These are phyloP conservation scores for Eolophus roseicapilla DNA, from an alignment of 2,113 vertebrate species.

Conservation along the genomic window DNA sequence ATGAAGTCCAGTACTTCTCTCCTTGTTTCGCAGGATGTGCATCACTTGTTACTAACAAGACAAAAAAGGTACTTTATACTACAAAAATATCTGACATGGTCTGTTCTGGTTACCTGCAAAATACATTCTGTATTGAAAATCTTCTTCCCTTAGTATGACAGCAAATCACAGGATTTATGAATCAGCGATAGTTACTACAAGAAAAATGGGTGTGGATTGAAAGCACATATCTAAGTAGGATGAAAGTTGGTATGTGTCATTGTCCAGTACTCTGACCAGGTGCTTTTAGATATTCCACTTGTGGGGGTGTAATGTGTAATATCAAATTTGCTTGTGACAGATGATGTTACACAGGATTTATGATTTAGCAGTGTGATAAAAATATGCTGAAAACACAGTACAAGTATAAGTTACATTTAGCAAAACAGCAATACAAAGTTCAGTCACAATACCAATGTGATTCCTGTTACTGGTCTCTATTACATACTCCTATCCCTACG, in stretches of 20 bases:
- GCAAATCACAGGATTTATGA: not conserved
- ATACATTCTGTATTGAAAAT: not conserved
- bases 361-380: not conserved
- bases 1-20: constrained; percentile 81
- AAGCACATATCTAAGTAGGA: not conserved
- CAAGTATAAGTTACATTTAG: not conserved
- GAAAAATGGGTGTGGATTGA: not conserved
- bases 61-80: constrained; percentile 65
- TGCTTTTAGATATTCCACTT: not conserved
- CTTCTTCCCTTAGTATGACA: not conserved
- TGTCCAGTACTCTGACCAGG: not conserved
- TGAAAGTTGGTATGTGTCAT: not conserved
- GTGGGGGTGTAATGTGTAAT: not conserved
- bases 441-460: not conserved
- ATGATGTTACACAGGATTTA: not conserved
- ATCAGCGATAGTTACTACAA: not conserved
- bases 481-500: fast-evolving
- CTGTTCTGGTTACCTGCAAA: not conserved
- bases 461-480: not conserved
- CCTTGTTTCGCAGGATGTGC: constrained; percentile 80
- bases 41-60: not conserved
- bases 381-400: not conserved
- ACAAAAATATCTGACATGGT: not conserved
- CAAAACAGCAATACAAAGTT: not conserved
- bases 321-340: not conserved